phyloP scores from a whole-genome alignment of 2,797 vertebrate genomes.

The Myotis findleyi region DNA sequence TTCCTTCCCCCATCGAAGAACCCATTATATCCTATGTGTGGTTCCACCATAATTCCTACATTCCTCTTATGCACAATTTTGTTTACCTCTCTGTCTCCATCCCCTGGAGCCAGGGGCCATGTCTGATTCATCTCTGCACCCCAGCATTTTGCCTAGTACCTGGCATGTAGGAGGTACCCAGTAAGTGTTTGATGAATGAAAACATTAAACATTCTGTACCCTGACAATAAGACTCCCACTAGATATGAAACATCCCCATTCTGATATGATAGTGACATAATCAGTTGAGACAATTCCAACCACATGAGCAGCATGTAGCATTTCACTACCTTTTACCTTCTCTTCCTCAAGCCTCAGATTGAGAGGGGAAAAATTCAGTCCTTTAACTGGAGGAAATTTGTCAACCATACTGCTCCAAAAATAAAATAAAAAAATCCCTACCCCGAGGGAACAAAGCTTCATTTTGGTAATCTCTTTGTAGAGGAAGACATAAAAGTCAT shows the following conservation, averaged over 20 bases:
- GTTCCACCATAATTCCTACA: not conserved
- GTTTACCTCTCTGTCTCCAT: not conserved
- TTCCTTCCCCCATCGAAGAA: not conserved
- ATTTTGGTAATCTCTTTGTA: not conserved
- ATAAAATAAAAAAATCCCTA: not conserved
- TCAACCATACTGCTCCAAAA: not conserved
- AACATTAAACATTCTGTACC: not conserved
- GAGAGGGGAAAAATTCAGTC: not conserved
- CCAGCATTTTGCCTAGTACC: not conserved
- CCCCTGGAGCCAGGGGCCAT: not conserved
- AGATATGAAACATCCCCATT: not conserved
- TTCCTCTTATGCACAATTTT: not conserved
- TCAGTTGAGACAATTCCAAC: not conserved
- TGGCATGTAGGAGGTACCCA: not conserved
- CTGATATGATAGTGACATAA: not conserved
- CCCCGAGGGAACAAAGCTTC: not conserved
- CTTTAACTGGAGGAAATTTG: not conserved
- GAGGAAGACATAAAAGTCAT: not conserved
- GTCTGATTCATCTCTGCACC: not conserved
- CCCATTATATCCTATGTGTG: fast-evolving
- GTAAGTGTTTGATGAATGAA: not conserved
- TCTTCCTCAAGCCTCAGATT: not conserved
- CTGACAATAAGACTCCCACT: not conserved
- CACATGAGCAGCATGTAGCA: not conserved
- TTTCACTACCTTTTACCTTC: not conserved